Base-by-base conservation (phyloP, 2,888 invertebrate genomes). In the Leptopilina drosophilae region DNA sequence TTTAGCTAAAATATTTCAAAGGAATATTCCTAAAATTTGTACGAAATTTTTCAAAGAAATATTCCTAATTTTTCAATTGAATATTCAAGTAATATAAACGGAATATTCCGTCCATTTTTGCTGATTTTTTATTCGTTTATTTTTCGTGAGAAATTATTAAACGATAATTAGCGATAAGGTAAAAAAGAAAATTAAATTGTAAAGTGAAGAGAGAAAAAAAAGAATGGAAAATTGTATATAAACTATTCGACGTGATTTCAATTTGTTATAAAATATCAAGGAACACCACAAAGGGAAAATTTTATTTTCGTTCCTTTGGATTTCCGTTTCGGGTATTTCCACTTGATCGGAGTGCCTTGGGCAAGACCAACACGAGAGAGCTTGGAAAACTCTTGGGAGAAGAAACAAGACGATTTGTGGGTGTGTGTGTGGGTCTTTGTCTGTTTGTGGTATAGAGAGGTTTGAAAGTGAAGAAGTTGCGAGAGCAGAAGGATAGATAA, bases 401-500 rank as follows among this genome's bases (percentile, higher is more conserved):
- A 56, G 33, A 33, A 33, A 20, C 53, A 69, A 69, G 53, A 69
- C 9, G 9, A 26, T 12, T 26, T n/a, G 9, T n/a, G 9, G 5
- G 56, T 42, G 1, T 42, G 7, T 42, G 8, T 42, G 42, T 42
- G 42, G 3, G 26, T n/a, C n/a, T 26, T 1, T 26, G 26, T 33
- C 33, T 33, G 33, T 33, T 33, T 33, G 33, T 33, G 33, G 33
- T 33, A 33, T 33, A 33, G 42, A 42, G 42, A 8, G n/a, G 33
- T 20, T 33, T 26, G 53, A 33, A 73, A 56, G 73, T 56, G 73
- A 40, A 33, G 9, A 56, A 73, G 73, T 73, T 73, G 53, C 15
- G 33, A 53, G 33, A 53, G 56, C 56, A 73, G 40, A 73, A 73
- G 56, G 40, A 76, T 64, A 59, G 82, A 64, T 75, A 64, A 14